Evolutionary conservation across 2,888 invertebrate genomes (phyloP), one percentile per base, ranked within the genome.

Genomic region (Acanthosepion lycidas): DNA sequence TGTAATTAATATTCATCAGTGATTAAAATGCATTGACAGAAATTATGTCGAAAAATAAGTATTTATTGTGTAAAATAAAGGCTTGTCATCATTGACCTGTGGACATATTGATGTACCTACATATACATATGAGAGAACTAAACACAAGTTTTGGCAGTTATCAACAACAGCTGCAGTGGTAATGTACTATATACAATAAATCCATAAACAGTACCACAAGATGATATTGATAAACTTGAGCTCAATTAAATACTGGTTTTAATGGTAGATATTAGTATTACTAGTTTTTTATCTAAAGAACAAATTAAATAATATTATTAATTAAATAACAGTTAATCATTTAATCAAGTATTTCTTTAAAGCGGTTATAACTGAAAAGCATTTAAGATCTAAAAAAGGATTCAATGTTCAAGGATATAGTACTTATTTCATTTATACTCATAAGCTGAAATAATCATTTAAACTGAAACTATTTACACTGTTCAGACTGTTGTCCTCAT

Each of bases 161-260:
- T 78, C 15, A 78, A 78, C n/a, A 78, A 78, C 78, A 78, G 78
- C 78, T 78, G 78, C 78, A 78, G 15, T 78, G 78, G n/a, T 9
- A n/a, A n/a, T 78, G 78, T 78, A n/a, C 78, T 78, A 78, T 78
- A 78, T 78, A 78, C 78, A 78, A 78, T n/a, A 78, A 78, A 78
- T n/a, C n/a, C 78, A n/a, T n/a, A 78, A 78, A 78, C 28, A 78
- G 78, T 33, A 78, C 33, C n/a, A n/a, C n/a, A 78, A 78, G n/a
- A 78, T 78, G n/a, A 15, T 12, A 78, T 78, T 78, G 78, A 12
- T 78, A 78, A 78, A 78, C n/a, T 78, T n/a, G n/a, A 78, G 78
- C 6, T n/a, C 78, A 78, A 78, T 78, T n/a, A n/a, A 78, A 78
- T n/a, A n/a, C 78, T 78, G n/a, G 78, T 78, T 78, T 78, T 78